Evolutionary conservation across 1,140 invertebrate genomes (phyloP), one percentile per base, ranked within the genome.

Genomic region (Cardiocondyla obscurior): DNA sequence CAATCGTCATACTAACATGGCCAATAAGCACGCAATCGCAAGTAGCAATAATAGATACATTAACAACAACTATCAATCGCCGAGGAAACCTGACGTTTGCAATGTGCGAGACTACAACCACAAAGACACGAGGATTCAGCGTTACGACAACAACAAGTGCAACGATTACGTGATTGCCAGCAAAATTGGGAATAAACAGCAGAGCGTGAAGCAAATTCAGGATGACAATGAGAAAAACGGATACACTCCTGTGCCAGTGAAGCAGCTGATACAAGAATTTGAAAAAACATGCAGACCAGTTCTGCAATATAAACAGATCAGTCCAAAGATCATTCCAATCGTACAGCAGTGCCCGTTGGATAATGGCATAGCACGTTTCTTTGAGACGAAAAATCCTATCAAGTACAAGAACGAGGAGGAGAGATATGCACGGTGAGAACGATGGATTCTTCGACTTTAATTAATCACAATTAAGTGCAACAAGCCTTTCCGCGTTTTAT

Each of bases 201-300:
- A 39, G 7, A 70, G 46, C 58, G 88, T 8, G 51, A 90, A 93
- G 8, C 76, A 64, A 0, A 76, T 49, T 7, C 51, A 44, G 2
- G 33, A 74, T 25, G 85, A 90, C 2, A 77, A 72, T 19, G 90
- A 90, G 3, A 89, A 94, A 12, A 92, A 90, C 55, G 93, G 94
- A 12, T 96, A 96, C 83, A 94, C 94, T 7, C 95, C 95, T 70
- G 90, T 96, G 4, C 96, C 96, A 7, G 96, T 96, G 0, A 96
- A 95, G 85, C 95, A 95, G 28, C 84, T 96, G 19, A 96, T 96
- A 58, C 93, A 95, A 69, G 95, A 94, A 72, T 96, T 96, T 84
- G 95, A 96, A 85, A 94, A 96, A 88, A 95, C 94, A 0, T 94
- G 94, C 10, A 91, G 95, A 90, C 95, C 95, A 2, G 83, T 94